Conservation (phyloP, 2,888 invertebrate species). For the Pseudococcus jackbeardsleyi region DNA sequence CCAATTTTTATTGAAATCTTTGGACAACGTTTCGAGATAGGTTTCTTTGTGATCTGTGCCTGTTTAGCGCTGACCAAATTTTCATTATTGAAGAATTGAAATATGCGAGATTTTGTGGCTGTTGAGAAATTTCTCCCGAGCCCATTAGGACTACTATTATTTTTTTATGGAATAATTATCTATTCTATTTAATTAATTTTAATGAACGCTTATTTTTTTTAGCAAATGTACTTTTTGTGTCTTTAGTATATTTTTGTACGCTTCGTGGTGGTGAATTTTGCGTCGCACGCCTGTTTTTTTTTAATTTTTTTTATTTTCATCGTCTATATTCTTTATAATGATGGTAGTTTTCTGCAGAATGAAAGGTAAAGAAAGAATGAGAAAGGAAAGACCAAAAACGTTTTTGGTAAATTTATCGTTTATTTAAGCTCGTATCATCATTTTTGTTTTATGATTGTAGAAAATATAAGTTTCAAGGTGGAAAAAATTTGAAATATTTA, state of each 20-base stretch:
- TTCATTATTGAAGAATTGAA: no score
- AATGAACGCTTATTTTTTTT: slow-evolving; percentile 1
- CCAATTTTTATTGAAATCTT: no score
- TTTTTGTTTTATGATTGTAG: no score
- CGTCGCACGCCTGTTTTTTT: slow-evolving; percentile 18
- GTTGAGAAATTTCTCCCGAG: background rate
- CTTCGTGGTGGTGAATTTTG: slow-evolving; percentile 53
- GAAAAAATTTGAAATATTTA: no score
- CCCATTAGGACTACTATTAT: background rate
- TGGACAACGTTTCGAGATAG: no score
- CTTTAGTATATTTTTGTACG: slow-evolving; percentile 44
- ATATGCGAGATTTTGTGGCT: background rate
- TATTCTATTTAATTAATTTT: background rate
- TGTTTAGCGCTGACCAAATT: no score
- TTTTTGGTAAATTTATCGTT: background rate
- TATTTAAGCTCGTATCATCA: no score
- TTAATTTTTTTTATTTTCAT: background rate
- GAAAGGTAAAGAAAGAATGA: background rate
- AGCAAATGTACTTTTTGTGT: slow-evolving; percentile 31
- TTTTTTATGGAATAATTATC: background rate
- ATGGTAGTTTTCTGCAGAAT: background rate
- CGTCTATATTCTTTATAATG: background rate
- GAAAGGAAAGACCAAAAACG: background rate
- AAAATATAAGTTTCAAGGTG: no score
- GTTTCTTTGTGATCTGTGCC: no score